These are phyloP conservation scores for Gymnopithys bicolor DNA, from an alignment of 2,797 vertebrate species.

Conservation along the genomic window DNA sequence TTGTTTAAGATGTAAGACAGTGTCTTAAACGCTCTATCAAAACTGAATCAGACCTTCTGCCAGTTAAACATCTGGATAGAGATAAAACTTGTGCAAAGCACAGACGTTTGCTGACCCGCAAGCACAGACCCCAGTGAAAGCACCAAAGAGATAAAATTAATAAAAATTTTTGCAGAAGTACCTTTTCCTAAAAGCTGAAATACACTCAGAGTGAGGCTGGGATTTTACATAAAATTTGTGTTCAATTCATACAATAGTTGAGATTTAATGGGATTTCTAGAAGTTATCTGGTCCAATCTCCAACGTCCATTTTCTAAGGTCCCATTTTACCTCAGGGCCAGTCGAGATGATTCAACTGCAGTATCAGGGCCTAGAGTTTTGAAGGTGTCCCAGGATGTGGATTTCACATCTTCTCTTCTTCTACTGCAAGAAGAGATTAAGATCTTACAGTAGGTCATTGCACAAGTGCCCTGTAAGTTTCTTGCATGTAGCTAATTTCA, in stretches of 20 bases:
- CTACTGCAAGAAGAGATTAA: not conserved
- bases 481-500: not conserved
- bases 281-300: not conserved
- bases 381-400: not conserved
- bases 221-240: not conserved
- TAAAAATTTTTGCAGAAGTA: not conserved
- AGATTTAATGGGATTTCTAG: not conserved
- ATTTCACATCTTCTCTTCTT: not conserved
- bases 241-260: not conserved
- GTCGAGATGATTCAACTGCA: not conserved
- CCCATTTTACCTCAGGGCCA: not conserved
- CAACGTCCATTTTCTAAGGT: not conserved
- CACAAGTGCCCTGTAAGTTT: fast-evolving
- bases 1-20: not conserved
- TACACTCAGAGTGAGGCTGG: fast-evolving
- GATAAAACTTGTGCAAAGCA: not conserved
- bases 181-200: not conserved
- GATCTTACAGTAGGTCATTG: not conserved
- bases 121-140: not conserved
- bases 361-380: fast-evolving
- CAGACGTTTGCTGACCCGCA: not conserved
- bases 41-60: not conserved
- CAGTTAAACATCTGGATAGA: not conserved
- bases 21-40: not conserved
- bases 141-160: not conserved